Conservation (phyloP, 2,797 vertebrate species). For the Anniella stebbinsi region DNA sequence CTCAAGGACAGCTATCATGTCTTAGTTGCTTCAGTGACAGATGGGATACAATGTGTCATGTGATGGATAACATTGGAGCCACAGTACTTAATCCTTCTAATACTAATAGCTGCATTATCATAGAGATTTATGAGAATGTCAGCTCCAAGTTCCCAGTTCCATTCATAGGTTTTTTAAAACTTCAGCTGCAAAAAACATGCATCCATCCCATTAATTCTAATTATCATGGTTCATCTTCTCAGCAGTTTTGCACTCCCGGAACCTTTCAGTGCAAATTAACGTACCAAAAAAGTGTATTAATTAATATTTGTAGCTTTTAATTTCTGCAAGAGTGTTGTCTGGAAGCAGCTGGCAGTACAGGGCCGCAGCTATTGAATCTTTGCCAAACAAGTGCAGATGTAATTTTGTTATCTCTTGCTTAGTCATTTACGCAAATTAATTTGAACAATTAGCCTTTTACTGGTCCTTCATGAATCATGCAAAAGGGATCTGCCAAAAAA, state of each 20-base stretch:
- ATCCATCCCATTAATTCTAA: slow-evolving; percentile 93
- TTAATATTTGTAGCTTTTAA: slow-evolving; percentile 97
- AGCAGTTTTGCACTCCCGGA: slow-evolving; percentile 86
- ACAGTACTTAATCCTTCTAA: slow-evolving; percentile 88
- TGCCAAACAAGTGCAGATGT: slow-evolving; percentile 97
- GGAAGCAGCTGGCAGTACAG: slow-evolving; percentile 93
- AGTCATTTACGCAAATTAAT: slow-evolving; percentile 98
- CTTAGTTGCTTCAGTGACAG: slow-evolving; percentile 80
- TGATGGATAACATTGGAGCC: slow-evolving; percentile 87
- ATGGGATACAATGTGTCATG: slow-evolving; percentile 83
- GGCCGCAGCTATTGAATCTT: slow-evolving; percentile 89
- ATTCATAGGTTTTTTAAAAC: slow-evolving; percentile 85
- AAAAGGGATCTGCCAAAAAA: slow-evolving; percentile 89
- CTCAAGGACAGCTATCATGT: slow-evolving; percentile 81
- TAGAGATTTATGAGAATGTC: slow-evolving; percentile 94
- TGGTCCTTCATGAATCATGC: slow-evolving; percentile 95
- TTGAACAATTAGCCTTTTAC: slow-evolving; percentile 98
- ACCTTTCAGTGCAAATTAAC: slow-evolving; percentile 94
- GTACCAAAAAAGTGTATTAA: slow-evolving; percentile 96
- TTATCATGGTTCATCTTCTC: slow-evolving; percentile 91
- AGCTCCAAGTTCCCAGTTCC: slow-evolving; percentile 85
- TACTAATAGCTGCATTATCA: slow-evolving; percentile 89
- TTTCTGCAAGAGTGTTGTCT: slow-evolving; percentile 92
- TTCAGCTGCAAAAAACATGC: slow-evolving; percentile 87
- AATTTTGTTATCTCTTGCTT: slow-evolving; percentile 99